Evolutionary conservation across 2,888 invertebrate genomes (phyloP), one percentile per base, ranked within the genome.

Genomic region (Busseola fusca): DNA sequence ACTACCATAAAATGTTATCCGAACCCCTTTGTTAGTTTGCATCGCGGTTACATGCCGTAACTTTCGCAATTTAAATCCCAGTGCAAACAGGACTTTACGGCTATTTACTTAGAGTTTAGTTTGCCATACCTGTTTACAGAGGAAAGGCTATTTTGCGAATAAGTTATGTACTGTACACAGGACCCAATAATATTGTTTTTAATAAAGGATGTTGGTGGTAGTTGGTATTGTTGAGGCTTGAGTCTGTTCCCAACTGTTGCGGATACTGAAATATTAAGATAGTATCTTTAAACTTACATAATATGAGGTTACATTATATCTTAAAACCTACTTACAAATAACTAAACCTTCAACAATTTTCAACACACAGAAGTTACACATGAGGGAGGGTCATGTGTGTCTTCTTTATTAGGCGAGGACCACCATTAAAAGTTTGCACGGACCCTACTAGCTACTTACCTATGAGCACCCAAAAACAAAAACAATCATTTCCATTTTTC

Each of bases 31-130:
- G 81, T 83, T 80, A 80, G 80, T 82, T 80, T 66, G 82, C 79
- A 74, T 62, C 76, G 80, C 64, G 83, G 81, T 72, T 65, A 72
- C 80, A 72, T 59, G 69, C 76, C 67, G 69, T 69, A 80, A 82
- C 82, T 80, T 80, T 82, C 56, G 34, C 82, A 82, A 79, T 82
- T 82, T 79, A 74, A 74, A 78, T 72, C 63, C 40, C 71, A 78
- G 27, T 52, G 69, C 63, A 75, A 71, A 79, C 68, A 68, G 48
- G 58, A 66, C 74, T 70, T 84, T 68, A 76, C 62, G 25, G 34
- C 56, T 81, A 80, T 84, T 80, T 74, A 68, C 73, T 81, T 76
- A 72, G 56, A 76, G 70, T 83, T 82, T 78, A 63, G 76, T 85
- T 83, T 76, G 63, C 68, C 57, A 74, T 84, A 76, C 74, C 75